These are phyloP conservation scores for Sus scrofa DNA, from an alignment of 2,113 vertebrate genomes.

Conservation along the genomic window DNA sequence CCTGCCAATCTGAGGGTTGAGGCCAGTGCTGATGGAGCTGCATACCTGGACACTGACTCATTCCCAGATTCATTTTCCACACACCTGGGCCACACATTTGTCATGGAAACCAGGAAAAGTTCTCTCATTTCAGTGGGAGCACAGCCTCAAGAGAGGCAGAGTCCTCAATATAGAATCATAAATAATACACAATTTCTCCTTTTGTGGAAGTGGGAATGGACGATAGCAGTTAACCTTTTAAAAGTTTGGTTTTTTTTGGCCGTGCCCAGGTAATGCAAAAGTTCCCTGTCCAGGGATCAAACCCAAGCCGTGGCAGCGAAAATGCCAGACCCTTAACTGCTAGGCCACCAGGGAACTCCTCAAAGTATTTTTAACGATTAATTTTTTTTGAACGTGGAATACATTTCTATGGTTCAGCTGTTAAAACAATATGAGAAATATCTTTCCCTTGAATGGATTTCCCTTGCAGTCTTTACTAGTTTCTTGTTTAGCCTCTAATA, in stretches of 20 bases:
- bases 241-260: neutral
- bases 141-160: neutral
- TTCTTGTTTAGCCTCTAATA: neutral
- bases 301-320: too few relatives aligned
- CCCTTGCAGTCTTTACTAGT: neutral
- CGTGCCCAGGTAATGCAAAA: too few relatives aligned
- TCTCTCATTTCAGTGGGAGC: neutral
- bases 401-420: neutral
- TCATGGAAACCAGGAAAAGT: conserved; percentile 29
- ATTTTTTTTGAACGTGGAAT: neutral
- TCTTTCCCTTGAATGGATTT: neutral
- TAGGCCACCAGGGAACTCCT: too few relatives aligned
- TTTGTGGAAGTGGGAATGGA: neutral
- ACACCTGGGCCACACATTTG: neutral
- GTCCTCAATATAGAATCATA: neutral
- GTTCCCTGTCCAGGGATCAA: too few relatives aligned
- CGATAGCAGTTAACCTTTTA: neutral
- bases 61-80: conserved; percentile 14
- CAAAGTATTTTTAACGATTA: conserved; percentile 1
- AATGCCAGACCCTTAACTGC: too few relatives aligned
- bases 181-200: neutral
- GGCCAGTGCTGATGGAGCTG: conserved; percentile 18
- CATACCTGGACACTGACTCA: conserved; percentile 51
- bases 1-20: conserved; percentile 32
- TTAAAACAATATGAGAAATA: neutral